phyloP scores from a whole-genome alignment of 2,888 invertebrate genomes.

The Campoplex nolae region DNA sequence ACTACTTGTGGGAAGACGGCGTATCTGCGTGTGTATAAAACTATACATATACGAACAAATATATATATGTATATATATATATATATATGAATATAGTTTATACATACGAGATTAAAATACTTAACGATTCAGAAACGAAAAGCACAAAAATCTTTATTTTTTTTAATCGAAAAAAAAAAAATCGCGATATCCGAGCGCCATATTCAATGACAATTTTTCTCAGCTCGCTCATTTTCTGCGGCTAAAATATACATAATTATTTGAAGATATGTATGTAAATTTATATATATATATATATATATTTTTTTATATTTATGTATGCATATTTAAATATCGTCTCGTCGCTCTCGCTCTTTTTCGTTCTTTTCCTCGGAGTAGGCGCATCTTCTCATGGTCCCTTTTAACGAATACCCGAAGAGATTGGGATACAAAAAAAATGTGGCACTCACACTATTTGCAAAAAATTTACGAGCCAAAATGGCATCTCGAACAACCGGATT shows the following conservation, averaged over 20 bases:
- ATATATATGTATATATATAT: slow-evolving; percentile 17
- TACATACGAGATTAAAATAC: slow-evolving; percentile 14
- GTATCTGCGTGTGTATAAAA: slow-evolving; percentile 45
- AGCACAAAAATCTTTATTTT: slow-evolving; percentile 1
- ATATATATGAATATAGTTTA: background rate
- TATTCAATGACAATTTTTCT: slow-evolving; percentile 6
- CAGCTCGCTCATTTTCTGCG: slow-evolving; percentile 5
- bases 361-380: background rate
- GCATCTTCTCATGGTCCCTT: background rate
- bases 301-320: background rate
- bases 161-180: slow-evolving; percentile 8
- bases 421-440: background rate
- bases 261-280: background rate
- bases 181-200: background rate
- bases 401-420: background rate
- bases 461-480: slow-evolving; percentile 55
- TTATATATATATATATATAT: too few species aligned
- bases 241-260: background rate
- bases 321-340: background rate
- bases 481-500: slow-evolving; percentile 45
- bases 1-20: slow-evolving; percentile 77
- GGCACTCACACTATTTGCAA: slow-evolving; percentile 36
- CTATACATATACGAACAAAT: slow-evolving; percentile 20
- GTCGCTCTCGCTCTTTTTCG: background rate
- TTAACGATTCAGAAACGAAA: background rate